phyloP scores from a whole-genome alignment of 2,113 vertebrate genomes.

The Dinomys branickii region DNA sequence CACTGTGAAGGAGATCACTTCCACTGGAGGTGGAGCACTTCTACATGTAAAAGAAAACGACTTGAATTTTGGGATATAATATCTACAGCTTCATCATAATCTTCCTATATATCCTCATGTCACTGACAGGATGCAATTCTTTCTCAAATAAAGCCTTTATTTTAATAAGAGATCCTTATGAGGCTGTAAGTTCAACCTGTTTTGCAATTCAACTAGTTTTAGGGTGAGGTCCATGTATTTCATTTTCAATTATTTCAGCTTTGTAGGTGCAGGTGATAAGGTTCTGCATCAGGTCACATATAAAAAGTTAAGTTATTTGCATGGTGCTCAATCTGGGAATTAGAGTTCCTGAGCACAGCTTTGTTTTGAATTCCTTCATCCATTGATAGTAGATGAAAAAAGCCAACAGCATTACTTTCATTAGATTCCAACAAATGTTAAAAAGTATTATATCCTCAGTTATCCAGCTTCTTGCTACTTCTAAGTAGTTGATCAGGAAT shows the following conservation, averaged over 20 bases:
- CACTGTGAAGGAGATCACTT: not conserved
- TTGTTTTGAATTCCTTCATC: not conserved
- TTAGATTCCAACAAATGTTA: not conserved
- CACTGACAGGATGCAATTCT: not conserved
- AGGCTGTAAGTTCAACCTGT: not conserved
- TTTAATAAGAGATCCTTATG: not conserved
- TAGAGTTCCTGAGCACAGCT: not conserved
- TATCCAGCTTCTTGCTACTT: not conserved
- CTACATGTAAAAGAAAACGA: not conserved
- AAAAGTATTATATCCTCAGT: not conserved
- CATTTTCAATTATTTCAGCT: not conserved
- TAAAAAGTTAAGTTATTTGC: not conserved
- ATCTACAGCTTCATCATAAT: not conserved
- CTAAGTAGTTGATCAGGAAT: not conserved
- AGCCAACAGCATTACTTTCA: not conserved
- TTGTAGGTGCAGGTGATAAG: not conserved
- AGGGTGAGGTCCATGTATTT: not conserved
- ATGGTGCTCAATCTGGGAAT: not conserved
- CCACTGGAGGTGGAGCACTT: not conserved
- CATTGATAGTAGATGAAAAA: not conserved
- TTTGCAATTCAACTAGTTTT: not conserved
- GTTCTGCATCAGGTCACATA: not conserved
- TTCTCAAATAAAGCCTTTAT: not conserved
- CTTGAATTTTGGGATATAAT: not conserved
- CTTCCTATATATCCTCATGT: too few relatives aligned